Percentiles rank a stretch among this genome's conserved stretches.
These are phyloP conservation scores for Phortica variegata DNA, from an alignment of 1,140 invertebrate genomes.

Conservation along the genomic window DNA sequence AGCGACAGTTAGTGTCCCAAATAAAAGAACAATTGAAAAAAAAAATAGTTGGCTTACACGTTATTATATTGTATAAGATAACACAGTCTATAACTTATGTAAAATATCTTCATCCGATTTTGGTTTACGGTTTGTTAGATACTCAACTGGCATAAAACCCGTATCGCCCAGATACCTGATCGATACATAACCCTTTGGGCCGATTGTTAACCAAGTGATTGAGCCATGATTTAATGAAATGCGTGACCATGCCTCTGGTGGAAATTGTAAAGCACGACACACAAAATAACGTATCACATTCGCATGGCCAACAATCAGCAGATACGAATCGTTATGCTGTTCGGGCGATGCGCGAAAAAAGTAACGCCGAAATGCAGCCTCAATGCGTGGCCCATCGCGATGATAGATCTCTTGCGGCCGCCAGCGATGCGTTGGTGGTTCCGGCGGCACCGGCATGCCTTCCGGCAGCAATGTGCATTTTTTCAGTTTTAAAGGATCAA, in stretches of 20 bases:
- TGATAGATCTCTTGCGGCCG: slow-evolving; percentile 79
- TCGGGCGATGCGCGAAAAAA: slow-evolving; percentile 82
- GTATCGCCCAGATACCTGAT: slow-evolving; percentile 79
- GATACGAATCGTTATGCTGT: slow-evolving; percentile 83
- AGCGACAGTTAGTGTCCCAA: too few species aligned
- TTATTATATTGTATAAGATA: too few species aligned
- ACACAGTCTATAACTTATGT: too few species aligned
- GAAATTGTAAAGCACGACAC: slow-evolving; percentile 94
- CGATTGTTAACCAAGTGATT: slow-evolving; percentile 86
- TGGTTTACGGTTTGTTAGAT: slow-evolving; percentile 30
- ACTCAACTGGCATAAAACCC: slow-evolving; percentile 74
- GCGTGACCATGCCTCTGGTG: slow-evolving; percentile 92
- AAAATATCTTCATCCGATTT: too few species aligned
- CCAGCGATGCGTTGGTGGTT: slow-evolving; percentile 84
- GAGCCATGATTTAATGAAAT: slow-evolving; percentile 87
- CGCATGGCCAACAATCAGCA: slow-evolving; percentile 93
- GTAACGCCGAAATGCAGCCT: slow-evolving; percentile 92
- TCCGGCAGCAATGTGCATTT: slow-evolving; percentile 81
- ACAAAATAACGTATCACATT: slow-evolving; percentile 98
- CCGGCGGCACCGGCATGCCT: slow-evolving; percentile 90
- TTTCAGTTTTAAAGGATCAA: slow-evolving; percentile 60
- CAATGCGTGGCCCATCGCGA: slow-evolving; percentile 90
- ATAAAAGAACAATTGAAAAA: too few species aligned
- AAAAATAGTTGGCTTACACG: too few species aligned
- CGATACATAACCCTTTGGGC: slow-evolving; percentile 80